phyloP scores from a whole-genome alignment of 2,797 vertebrate genomes.

The Mus caroli region DNA sequence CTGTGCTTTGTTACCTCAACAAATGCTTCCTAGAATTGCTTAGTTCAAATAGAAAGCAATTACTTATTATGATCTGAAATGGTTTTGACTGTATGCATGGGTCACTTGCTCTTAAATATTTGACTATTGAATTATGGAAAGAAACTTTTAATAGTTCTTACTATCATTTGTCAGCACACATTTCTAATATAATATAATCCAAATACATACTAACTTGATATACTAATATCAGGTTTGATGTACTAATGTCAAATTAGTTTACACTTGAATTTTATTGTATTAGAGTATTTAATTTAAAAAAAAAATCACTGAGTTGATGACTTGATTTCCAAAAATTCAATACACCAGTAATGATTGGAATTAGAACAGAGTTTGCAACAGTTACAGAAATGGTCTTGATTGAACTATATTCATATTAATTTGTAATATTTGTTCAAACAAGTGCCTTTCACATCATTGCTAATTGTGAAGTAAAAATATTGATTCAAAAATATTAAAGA shows the following conservation, averaged over 20 bases:
- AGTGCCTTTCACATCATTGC: background rate
- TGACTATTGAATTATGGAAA: background rate
- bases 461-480: background rate
- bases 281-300: background rate
- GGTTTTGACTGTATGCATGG: background rate
- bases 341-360: background rate
- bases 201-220: background rate
- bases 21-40: background rate
- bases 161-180: background rate
- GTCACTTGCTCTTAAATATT: background rate
- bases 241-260: background rate
- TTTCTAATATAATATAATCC: background rate
- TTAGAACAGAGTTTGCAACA: background rate
- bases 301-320: background rate
- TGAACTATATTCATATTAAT: background rate
- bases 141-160: background rate
- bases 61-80: background rate
- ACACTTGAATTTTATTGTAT: background rate
- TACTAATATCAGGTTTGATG: background rate
- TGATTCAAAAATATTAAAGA: background rate
- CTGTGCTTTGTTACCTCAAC: background rate
- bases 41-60: background rate
- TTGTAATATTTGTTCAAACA: background rate
- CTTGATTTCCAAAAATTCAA: background rate
- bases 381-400: background rate